Conservation (phyloP, 2,888 invertebrate genomes). For the Parnassius smintheus region DNA sequence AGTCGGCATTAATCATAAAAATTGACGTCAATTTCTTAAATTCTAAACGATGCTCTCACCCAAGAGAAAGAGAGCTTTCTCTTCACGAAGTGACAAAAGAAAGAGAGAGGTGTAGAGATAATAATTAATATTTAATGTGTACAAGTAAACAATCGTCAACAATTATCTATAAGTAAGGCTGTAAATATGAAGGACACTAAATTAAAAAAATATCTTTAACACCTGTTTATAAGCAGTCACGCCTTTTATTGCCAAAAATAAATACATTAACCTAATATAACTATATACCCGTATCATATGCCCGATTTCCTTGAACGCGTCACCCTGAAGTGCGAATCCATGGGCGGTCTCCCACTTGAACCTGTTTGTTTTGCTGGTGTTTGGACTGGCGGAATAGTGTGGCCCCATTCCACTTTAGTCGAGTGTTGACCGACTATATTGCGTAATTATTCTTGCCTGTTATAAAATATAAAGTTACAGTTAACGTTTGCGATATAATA, state of each 20-base stretch:
- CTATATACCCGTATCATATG: conserved; percentile 32
- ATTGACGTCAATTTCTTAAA: too few relatives aligned
- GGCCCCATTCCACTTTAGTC: conserved; percentile 31
- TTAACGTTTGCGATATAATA: too few relatives aligned
- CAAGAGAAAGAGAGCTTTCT: too few relatives aligned
- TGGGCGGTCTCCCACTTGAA: conserved; percentile 58
- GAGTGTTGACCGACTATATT: conserved; percentile 42
- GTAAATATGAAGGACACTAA: too few relatives aligned
- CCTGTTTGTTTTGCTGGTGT: conserved; percentile 65
- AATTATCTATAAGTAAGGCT: too few relatives aligned
- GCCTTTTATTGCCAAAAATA: conserved; percentile 18
- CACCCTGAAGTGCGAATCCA: conserved; percentile 56
- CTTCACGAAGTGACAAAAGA: too few relatives aligned
- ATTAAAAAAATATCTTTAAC: neutral
- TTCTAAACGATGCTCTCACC: too few relatives aligned
- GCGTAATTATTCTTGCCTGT: conserved; percentile 38
- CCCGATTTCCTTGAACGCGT: conserved; percentile 38
- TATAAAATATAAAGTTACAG: conserved; percentile 39
- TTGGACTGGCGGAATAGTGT: conserved; percentile 40
- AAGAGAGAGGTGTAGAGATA: too few relatives aligned
- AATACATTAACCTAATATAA: conserved; percentile 11
- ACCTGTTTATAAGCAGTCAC: conserved; percentile 9
- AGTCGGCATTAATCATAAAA: too few relatives aligned
- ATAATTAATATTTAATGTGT: too few relatives aligned
- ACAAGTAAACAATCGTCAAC: too few relatives aligned